Percentiles rank a stretch among this genome's conserved stretches.
These are phyloP conservation scores for Psophia crepitans DNA, from an alignment of 2,113 vertebrate genomes.

Conservation along the genomic window DNA sequence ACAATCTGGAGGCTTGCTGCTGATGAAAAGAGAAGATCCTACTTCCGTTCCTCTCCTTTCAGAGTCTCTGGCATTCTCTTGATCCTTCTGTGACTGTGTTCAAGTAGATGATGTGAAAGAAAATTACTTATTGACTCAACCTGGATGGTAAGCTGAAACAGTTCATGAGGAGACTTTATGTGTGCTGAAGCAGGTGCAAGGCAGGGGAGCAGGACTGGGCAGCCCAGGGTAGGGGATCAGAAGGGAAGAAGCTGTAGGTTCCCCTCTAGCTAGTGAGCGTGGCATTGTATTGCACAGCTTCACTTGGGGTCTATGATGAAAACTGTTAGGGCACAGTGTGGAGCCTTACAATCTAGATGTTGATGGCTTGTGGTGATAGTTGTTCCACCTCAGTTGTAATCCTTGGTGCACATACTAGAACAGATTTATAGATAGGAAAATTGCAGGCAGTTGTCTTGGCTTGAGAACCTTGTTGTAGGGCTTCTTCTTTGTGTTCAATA, in stretches of 20 bases:
- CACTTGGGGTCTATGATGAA: not conserved
- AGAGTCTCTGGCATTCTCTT: not conserved
- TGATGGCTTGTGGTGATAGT: not conserved
- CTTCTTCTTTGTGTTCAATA: not conserved
- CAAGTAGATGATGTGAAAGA: not conserved
- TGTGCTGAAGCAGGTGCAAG: not conserved
- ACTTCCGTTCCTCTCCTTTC: not conserved
- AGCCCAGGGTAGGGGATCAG: not conserved
- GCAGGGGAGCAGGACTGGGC: not conserved
- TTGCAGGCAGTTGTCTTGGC: not conserved
- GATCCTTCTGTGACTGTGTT: not conserved
- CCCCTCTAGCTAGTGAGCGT: not conserved
- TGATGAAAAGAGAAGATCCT: not conserved
- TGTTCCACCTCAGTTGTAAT: not conserved
- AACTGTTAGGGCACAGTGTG: too few species aligned
- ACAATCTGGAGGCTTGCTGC: not conserved
- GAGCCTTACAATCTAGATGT: not conserved
- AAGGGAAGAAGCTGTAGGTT: not conserved
- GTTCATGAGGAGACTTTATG: not conserved
- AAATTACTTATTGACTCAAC: not conserved
- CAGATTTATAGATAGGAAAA: not conserved
- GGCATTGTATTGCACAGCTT: not conserved
- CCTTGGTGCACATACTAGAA: not conserved
- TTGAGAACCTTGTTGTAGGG: not conserved
- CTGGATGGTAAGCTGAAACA: not conserved